These are phyloP conservation scores for Rhineura floridana DNA, from an alignment of 2,113 vertebrate species.

Conservation along the genomic window DNA sequence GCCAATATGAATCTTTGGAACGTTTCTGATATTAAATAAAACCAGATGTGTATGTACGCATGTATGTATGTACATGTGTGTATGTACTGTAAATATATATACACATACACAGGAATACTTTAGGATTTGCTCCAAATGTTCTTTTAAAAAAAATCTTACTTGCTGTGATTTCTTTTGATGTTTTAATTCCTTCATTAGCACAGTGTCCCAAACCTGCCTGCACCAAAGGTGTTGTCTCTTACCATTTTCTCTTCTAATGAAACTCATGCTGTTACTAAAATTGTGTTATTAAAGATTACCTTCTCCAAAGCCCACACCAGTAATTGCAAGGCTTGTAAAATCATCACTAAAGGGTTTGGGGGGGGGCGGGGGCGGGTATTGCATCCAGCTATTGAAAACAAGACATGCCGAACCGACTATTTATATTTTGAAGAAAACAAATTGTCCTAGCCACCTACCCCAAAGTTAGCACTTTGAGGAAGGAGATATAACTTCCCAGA, in stretches of 20 bases:
- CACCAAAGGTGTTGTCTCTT: slow-evolving; percentile 41
- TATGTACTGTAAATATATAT: background rate
- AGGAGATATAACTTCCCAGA: too few relatives aligned
- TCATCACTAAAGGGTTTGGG: background rate
- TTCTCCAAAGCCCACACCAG: background rate
- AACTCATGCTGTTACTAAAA: slow-evolving; percentile 27
- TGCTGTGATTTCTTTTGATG: background rate
- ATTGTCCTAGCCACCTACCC: background rate
- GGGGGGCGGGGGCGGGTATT: background rate
- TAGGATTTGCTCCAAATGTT: background rate
- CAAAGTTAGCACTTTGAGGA: background rate
- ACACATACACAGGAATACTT: too few relatives aligned
- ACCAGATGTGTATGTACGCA: background rate
- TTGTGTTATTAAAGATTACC: slow-evolving; percentile 31
- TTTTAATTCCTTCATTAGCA: slow-evolving; percentile 54
- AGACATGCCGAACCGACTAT: background rate
- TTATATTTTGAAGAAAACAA: background rate
- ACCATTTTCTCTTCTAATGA: slow-evolving; percentile 49
- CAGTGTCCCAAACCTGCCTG: background rate
- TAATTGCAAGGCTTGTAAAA: slow-evolving; percentile 24
- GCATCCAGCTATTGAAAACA: background rate
- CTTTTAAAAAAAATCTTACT: background rate
- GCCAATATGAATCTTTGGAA: background rate
- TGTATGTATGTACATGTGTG: background rate
- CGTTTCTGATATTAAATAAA: background rate